Evolutionary conservation across 2,888 invertebrate genomes (phyloP).

Genomic region (Rugalucina vietnamica): DNA sequence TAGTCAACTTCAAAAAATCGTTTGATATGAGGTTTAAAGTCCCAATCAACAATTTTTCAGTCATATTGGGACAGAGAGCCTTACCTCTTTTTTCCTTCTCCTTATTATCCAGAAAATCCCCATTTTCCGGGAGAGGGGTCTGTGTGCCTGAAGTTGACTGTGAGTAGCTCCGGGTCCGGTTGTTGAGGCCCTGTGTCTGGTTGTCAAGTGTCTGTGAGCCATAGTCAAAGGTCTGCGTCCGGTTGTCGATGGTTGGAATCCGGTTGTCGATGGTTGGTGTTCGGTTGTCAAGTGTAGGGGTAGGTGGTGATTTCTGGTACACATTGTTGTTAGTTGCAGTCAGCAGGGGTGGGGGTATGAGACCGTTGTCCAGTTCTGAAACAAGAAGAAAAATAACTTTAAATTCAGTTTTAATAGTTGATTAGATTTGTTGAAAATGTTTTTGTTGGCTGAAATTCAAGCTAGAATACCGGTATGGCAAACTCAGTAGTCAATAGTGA

Average conservation of each 20-base stretch:
- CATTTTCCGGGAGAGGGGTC: slow-evolving; percentile 46
- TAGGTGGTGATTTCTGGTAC: not conserved
- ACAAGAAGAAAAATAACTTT: slow-evolving; percentile 16
- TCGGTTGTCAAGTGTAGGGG: not conserved
- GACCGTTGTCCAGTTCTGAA: slow-evolving; percentile 61
- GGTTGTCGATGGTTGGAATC: slow-evolving; percentile 44
- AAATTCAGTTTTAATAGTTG: no score
- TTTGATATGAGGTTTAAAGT: no score
- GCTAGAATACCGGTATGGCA: no score
- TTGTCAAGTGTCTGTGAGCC: slow-evolving; percentile 61
- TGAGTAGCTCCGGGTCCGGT: slow-evolving; percentile 17
- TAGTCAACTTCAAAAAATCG: no score
- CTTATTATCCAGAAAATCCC: slow-evolving; percentile 31
- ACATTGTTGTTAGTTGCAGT: not conserved
- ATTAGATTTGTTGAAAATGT: no score
- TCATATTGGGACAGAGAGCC: not conserved
- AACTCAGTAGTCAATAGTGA: no score
- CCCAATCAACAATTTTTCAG: no score
- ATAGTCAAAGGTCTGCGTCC: no score
- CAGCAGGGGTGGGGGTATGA: slow-evolving; percentile 52
- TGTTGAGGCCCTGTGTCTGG: slow-evolving; percentile 34
- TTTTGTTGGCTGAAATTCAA: no score
- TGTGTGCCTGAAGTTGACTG: slow-evolving; percentile 27
- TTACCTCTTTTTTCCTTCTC: slow-evolving; percentile 54
- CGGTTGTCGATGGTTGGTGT: no score